phyloP scores from a whole-genome alignment of 2,113 vertebrate genomes.

The Scatophagus argus region DNA sequence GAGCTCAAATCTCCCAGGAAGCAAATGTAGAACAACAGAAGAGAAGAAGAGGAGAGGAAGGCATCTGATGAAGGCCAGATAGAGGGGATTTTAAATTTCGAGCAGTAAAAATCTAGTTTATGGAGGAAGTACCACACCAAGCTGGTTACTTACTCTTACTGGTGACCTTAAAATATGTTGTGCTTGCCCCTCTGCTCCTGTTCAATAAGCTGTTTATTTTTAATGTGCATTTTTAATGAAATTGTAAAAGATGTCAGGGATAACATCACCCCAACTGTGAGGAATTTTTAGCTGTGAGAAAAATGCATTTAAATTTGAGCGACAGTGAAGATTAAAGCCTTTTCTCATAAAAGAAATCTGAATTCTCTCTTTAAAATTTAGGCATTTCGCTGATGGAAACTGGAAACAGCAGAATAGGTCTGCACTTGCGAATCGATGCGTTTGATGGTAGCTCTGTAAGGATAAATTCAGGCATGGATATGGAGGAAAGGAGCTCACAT shows the following conservation, averaged over 20 bases:
- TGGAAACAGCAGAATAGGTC: conserved; percentile 38
- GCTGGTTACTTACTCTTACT: no score
- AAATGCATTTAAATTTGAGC: conserved; percentile 30
- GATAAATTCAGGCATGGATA: conserved; percentile 14
- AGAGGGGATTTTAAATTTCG: conserved; percentile 25
- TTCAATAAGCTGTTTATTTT: conserved; percentile 8
- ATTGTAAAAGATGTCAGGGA: conserved; percentile 12
- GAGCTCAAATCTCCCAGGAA: conserved; percentile 40
- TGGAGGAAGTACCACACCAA: conserved; percentile 10
- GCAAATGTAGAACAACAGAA: conserved; percentile 17
- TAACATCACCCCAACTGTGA: conserved; percentile 18
- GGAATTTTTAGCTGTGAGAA: neutral
- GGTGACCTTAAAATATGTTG: conserved; percentile 39
- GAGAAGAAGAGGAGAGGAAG: conserved; percentile 16
- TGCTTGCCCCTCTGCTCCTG: neutral
- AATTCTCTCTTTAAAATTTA: conserved; percentile 19
- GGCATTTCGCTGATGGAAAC: conserved; percentile 25
- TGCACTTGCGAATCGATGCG: conserved; percentile 14
- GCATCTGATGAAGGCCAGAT: conserved; percentile 36
- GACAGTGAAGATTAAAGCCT: conserved; percentile 29
- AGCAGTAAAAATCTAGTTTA: conserved; percentile 35
- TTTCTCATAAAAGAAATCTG: conserved; percentile 24
- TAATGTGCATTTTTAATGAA: conserved; percentile 15
- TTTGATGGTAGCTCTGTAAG: conserved; percentile 20
- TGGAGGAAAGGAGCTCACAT: conserved; percentile 15